Evolutionary conservation across 2,113 vertebrate genomes (phyloP).

Genomic region (Myiagra hebetior): DNA sequence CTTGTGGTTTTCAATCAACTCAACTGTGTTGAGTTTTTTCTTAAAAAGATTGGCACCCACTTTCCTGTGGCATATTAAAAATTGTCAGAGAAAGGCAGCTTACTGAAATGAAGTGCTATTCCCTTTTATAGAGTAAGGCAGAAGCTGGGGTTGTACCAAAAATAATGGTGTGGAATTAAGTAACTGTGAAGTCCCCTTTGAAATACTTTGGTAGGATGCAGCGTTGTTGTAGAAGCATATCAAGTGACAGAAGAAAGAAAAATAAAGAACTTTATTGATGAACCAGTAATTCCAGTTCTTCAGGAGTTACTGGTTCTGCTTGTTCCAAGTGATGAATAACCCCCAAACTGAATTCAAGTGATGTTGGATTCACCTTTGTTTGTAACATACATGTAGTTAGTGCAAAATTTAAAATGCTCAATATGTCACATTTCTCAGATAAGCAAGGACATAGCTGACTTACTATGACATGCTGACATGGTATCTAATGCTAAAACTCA

Average conservation of each 20-base stretch:
- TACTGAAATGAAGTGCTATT: constrained; percentile 15
- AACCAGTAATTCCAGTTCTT: background rate
- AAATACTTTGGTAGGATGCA: background rate
- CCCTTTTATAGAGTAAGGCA: background rate
- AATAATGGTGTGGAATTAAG: background rate
- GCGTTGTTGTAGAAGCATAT: background rate
- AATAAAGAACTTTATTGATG: background rate
- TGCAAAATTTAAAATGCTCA: background rate
- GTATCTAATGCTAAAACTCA: background rate
- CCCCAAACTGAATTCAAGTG: background rate
- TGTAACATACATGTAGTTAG: rapidly evolving
- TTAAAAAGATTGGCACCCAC: background rate
- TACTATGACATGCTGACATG: background rate
- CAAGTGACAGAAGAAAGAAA: background rate
- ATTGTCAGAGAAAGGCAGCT: background rate
- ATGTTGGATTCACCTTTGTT: background rate
- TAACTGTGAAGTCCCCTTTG: background rate
- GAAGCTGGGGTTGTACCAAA: background rate
- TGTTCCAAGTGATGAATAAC: background rate
- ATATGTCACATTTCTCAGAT: background rate
- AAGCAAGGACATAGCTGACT: background rate
- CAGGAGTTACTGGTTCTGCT: background rate
- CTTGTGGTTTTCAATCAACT: background rate
- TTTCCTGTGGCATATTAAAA: background rate
- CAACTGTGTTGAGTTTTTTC: background rate